Percentiles rank a stretch among this genome's conserved stretches.
Evolutionary conservation across 2,888 invertebrate genomes (phyloP).

Genomic region (Hydrotaea cyrtoneurina): DNA sequence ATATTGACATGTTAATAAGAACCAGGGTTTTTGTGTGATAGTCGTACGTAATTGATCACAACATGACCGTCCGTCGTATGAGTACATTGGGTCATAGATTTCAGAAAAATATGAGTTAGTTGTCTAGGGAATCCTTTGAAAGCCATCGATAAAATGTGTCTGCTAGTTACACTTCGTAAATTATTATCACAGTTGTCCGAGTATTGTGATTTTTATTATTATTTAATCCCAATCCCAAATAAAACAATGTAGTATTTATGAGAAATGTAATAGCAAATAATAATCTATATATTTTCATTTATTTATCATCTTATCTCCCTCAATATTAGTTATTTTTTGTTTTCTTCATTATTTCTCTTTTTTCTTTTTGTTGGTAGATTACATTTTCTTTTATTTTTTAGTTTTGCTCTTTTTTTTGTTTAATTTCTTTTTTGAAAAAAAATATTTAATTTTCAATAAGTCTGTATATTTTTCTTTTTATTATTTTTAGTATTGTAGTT

Average conservation of each 20-base stretch:
- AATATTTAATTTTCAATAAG: conserved; percentile 43
- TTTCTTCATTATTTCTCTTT: conserved; percentile 52
- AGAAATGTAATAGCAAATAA: conserved; percentile 77
- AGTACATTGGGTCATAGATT: too few species aligned
- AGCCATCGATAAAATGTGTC: too few species aligned
- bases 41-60: too few species aligned
- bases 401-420: conserved; percentile 61
- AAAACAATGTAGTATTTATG: conserved; percentile 69
- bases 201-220: background rate
- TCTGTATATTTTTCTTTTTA: conserved; percentile 48
- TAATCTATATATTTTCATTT: conserved; percentile 71
- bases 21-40: too few species aligned
- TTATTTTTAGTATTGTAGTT: conserved; percentile 38
- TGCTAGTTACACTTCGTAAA: too few species aligned
- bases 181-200: too few species aligned
- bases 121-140: too few species aligned
- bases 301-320: conserved; percentile 69
- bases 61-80: too few species aligned
- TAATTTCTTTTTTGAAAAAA: conserved; percentile 60
- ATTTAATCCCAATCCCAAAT: conserved; percentile 22
- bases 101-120: too few species aligned
- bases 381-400: conserved; percentile 72
- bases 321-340: conserved; percentile 67
- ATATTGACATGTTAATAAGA: too few species aligned
- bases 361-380: conserved; percentile 69